These are phyloP conservation scores for Neopelma chrysocephalum DNA, from an alignment of 2,797 vertebrate species.

Conservation along the genomic window DNA sequence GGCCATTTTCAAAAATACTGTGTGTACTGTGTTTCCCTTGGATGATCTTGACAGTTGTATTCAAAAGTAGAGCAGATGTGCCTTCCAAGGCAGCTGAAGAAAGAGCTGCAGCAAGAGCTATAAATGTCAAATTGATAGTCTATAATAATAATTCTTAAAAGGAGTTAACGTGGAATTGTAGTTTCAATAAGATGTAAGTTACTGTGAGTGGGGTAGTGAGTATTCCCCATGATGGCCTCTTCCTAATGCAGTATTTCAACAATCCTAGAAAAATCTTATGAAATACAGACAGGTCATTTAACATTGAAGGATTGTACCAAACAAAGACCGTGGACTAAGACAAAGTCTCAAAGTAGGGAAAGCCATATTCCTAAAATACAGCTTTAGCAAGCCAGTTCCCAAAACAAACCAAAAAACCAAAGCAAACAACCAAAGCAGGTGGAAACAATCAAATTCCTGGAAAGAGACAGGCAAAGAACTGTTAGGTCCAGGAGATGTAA, in stretches of 20 bases:
- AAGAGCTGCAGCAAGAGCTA: not conserved
- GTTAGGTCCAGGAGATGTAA: not conserved
- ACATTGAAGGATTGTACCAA: not conserved
- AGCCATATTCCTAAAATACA: not conserved
- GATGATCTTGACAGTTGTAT: not conserved
- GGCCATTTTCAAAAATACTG: not conserved
- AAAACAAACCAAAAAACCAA: not conserved
- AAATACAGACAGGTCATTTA: not conserved
- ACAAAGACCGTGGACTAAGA: not conserved
- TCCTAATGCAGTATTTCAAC: not conserved
- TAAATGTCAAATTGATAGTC: not conserved
- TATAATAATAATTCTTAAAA: not conserved
- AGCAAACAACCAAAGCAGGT: not conserved
- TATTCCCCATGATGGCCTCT: not conserved
- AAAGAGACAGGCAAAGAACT: not conserved
- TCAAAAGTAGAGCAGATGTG: not conserved
- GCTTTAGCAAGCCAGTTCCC: not conserved
- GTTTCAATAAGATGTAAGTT: not conserved
- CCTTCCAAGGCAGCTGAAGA: not conserved
- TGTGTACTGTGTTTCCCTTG: not conserved
- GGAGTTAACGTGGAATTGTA: not conserved
- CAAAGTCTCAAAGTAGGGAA: not conserved
- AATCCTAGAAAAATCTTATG: not conserved
- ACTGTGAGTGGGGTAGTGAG: not conserved
- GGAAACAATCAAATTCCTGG: not conserved